Evolutionary conservation across 2,797 vertebrate genomes (phyloP), one percentile per base, ranked within the genome.

Genomic region (Gallinago nigripennis): DNA sequence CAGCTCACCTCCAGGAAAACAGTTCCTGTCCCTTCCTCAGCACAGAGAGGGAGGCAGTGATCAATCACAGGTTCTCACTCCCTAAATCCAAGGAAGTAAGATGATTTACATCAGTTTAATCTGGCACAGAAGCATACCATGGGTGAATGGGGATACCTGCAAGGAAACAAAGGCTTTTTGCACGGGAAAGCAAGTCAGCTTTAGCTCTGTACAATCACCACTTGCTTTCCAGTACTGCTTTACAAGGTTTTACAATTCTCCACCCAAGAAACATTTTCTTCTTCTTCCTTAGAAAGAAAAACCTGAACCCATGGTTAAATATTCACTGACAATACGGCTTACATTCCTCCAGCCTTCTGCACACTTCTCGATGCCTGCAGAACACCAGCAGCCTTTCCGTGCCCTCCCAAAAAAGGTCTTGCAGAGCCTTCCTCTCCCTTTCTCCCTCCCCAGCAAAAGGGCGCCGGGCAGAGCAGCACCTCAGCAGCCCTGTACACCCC

Each of bases 271-370:
- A 39, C 16, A 80, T n/a, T 70, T 75, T 43, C 45, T 45, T 82
- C 28, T 43, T 91, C 65, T 43, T 83, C 86, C 46, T 76, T 70
- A 28, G 73, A 94, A 83, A 90, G 17, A 66, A 88, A 94, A 92
- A 58, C 12, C 70, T 37, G 35, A 82, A 84, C 16, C n/a, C 23
- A 51, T 0, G 3, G 61, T 61, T 88, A 92, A 86, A 90, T 68
- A 75, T 45, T 78, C 53, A 83, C 31, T 0, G 0, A n/a, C 11
- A 58, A 25, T 9, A 84, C 0, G 0, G 35, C 30, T 88, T 31
- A 43, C 6, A 8, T 11, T 63, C 23, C 23, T 71, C 20, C 71
- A 45, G 48, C 27, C 24, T 80, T 41, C 28, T 5, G 17, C 0
- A 1, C 4, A 6, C n/a, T 58, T 39, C 76, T 76, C 75, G 16